These are phyloP conservation scores for Campoplex capitator DNA, from an alignment of 2,888 invertebrate species.

Conservation along the genomic window DNA sequence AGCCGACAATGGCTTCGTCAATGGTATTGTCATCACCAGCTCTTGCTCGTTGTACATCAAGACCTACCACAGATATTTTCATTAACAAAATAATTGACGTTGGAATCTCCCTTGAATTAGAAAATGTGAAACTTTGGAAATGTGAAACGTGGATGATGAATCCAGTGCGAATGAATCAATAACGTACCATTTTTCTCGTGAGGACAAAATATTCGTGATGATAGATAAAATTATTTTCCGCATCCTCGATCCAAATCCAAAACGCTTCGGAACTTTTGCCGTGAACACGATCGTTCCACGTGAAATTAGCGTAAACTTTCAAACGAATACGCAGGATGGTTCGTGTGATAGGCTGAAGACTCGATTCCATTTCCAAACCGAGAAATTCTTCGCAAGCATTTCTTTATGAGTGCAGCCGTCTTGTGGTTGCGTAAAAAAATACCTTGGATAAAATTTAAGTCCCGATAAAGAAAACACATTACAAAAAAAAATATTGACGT, in stretches of 20 bases:
- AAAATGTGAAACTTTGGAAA: too few species aligned
- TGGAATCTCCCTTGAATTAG: too few species aligned
- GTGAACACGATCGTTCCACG: slow-evolving; percentile 96
- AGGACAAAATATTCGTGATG: too few species aligned
- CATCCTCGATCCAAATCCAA: slow-evolving; percentile 99
- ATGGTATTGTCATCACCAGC: slow-evolving; percentile 97
- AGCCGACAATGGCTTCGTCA: slow-evolving; percentile 94
- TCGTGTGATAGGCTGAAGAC: slow-evolving; percentile 97
- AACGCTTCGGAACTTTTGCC: slow-evolving; percentile 95
- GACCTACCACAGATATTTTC: slow-evolving; percentile 72
- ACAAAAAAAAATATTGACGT: neutral
- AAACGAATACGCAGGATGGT: slow-evolving; percentile 94
- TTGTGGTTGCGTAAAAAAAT: slow-evolving; percentile 91
- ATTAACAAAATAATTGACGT: neutral
- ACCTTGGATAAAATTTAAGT: slow-evolving; percentile 83
- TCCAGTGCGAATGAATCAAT: too few species aligned
- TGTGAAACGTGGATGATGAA: too few species aligned
- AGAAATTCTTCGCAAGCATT: slow-evolving; percentile 95
- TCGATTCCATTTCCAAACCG: slow-evolving; percentile 91
- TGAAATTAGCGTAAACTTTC: slow-evolving; percentile 90
- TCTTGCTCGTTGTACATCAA: slow-evolving; percentile 91
- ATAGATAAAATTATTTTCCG: too few species aligned
- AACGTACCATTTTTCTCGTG: too few species aligned
- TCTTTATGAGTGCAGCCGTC: slow-evolving; percentile 91
- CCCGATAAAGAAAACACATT: neutral